phyloP scores from a whole-genome alignment of 1,140 invertebrate genomes.

The Hyposmocoma kahamanoa region DNA sequence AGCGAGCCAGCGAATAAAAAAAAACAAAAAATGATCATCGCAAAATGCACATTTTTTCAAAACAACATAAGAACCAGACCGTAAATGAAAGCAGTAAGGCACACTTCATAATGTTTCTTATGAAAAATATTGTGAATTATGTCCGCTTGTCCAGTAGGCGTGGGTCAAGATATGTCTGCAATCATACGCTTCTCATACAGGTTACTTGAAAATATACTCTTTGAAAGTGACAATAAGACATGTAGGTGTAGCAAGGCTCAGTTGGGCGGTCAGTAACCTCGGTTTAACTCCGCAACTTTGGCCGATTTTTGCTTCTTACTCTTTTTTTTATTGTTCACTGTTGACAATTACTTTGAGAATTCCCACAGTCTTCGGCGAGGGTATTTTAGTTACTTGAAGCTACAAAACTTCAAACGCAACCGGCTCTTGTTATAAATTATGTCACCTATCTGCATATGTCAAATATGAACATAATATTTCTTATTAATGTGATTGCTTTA shows the following conservation, averaged over 20 bases:
- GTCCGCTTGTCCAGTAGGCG: constrained; percentile 60
- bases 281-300: constrained; percentile 35
- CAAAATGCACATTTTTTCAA: constrained; percentile 23
- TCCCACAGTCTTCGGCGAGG: constrained; percentile 26
- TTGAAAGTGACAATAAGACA: constrained; percentile 15
- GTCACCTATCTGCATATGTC: too few species aligned
- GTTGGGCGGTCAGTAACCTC: constrained; percentile 42
- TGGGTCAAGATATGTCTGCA: constrained; percentile 47
- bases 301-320: constrained; percentile 20
- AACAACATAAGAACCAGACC: constrained; percentile 14
- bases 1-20: constrained; percentile 22
- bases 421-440: too few species aligned
- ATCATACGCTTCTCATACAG: constrained; percentile 27
- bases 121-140: constrained; percentile 54
- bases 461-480: too few species aligned
- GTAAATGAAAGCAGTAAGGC: constrained; percentile 16
- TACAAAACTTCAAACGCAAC: too few species aligned
- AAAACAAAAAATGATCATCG: constrained; percentile 39
- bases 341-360: constrained; percentile 32
- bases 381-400: too few species aligned
- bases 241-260: constrained; percentile 18
- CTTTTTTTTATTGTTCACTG: constrained; percentile 23
- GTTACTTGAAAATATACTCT: constrained; percentile 35
- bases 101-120: constrained; percentile 18
- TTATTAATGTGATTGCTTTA: too few species aligned